These are phyloP conservation scores for Chymomyza fuscimana DNA, from an alignment of 2,888 invertebrate species.

Conservation along the genomic window DNA sequence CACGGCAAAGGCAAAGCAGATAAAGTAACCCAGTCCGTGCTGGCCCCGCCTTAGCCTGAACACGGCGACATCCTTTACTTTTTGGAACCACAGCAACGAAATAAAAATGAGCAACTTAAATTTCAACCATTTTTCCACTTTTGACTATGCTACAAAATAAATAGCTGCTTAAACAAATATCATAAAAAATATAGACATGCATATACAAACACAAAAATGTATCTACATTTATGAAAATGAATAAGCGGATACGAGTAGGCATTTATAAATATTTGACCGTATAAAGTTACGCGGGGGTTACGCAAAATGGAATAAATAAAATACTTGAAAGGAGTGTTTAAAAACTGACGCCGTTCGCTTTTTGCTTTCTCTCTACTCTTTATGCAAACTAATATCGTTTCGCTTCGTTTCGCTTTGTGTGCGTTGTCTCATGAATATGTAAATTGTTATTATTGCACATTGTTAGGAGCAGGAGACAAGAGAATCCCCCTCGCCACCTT, in stretches of 20 bases:
- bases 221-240: constrained; percentile 53
- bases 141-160: constrained; percentile 31
- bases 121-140: background rate
- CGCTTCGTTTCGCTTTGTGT: constrained; percentile 39
- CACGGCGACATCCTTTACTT: background rate
- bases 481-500: constrained; percentile 10
- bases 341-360: background rate
- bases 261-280: constrained; percentile 67
- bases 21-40: background rate
- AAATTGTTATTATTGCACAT: constrained; percentile 74
- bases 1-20: constrained; percentile 24
- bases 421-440: constrained; percentile 70
- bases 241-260: constrained; percentile 49
- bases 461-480: constrained; percentile 53
- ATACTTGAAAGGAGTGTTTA: background rate
- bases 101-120: constrained; percentile 11
- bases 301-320: background rate
- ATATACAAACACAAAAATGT: background rate
- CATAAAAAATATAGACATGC: constrained; percentile 41
- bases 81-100: constrained; percentile 4
- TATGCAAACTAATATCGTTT: constrained; percentile 60
- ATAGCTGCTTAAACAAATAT: constrained; percentile 56
- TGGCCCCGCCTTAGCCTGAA: background rate
- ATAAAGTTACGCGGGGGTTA: constrained; percentile 55
- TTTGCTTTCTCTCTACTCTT: constrained; percentile 49